Conservation (phyloP, 2,113 vertebrate genomes). For the Thomomys bottae region DNA sequence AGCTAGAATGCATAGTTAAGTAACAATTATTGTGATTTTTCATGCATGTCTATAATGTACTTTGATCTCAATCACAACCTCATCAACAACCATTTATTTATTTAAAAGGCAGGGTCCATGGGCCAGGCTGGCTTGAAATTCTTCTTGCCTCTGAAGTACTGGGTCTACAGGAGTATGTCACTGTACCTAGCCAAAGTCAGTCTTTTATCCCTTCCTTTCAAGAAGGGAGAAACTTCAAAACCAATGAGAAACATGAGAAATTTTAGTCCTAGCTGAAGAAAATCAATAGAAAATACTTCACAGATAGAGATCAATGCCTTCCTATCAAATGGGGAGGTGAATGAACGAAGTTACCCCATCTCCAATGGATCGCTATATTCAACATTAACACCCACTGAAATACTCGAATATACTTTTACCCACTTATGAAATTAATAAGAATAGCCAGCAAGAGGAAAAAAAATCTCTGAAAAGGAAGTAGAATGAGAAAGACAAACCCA, state of each 20-base stretch:
- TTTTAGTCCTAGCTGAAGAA: slow-evolving; percentile 22
- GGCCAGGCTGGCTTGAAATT: too few relatives aligned
- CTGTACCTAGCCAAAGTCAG: not conserved
- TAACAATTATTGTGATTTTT: too few relatives aligned
- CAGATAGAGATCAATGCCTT: slow-evolving; percentile 23
- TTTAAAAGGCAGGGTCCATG: too few relatives aligned
- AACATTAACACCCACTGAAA: not conserved
- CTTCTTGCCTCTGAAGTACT: too few relatives aligned
- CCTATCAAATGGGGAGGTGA: slow-evolving; percentile 3
- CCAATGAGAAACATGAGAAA: slow-evolving; percentile 37
- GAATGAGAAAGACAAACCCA: not conserved
- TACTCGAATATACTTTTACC: not conserved
- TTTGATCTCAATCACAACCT: too few relatives aligned
- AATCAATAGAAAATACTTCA: slow-evolving; percentile 26
- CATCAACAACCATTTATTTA: too few relatives aligned
- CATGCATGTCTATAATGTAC: too few relatives aligned
- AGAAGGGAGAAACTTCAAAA: slow-evolving; percentile 40
- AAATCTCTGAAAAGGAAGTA: slow-evolving; percentile 32
- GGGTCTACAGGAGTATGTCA: too few relatives aligned
- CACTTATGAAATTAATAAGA: slow-evolving; percentile 30
- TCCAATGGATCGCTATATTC: not conserved
- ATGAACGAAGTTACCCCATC: slow-evolving; percentile 1
- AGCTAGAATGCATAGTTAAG: not conserved
- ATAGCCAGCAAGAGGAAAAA: not conserved
- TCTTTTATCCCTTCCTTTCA: not conserved